These are phyloP conservation scores for Muntiacus reevesi DNA, from an alignment of 2,113 vertebrate species.

Conservation along the genomic window DNA sequence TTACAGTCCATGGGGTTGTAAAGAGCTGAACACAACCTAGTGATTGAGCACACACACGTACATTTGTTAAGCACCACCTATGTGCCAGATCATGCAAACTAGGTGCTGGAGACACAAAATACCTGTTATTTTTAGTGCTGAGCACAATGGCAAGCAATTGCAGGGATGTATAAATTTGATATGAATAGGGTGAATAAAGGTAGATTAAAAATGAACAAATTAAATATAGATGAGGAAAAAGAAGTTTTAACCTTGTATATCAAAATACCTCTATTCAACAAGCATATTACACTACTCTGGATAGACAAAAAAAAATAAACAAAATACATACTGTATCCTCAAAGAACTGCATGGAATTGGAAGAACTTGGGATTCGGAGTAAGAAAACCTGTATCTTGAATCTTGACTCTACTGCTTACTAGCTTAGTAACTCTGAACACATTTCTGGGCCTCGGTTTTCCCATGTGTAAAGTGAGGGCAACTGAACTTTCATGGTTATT, in stretches of 20 bases:
- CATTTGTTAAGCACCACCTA: not conserved
- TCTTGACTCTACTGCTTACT: not conserved
- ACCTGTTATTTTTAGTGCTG: not conserved
- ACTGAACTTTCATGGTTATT: not conserved
- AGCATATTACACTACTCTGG: not conserved
- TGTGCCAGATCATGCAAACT: not conserved
- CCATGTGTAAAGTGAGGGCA: not conserved
- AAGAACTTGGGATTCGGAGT: not conserved
- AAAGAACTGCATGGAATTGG: not conserved
- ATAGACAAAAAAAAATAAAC: not conserved
- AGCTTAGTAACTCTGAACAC: not conserved
- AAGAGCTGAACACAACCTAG: not conserved
- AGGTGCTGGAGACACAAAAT: not conserved
- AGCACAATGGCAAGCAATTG: not conserved
- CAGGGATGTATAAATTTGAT: not conserved
- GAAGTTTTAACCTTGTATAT: not conserved
- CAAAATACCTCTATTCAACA: not conserved
- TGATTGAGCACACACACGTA: not conserved
- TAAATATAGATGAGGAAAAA: not conserved
- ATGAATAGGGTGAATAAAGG: not conserved
- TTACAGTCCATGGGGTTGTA: not conserved
- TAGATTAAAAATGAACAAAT: not conserved
- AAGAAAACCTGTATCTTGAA: not conserved
- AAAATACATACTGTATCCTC: not conserved
- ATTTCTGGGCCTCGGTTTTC: not conserved